phyloP scores from a whole-genome alignment of 1,140 invertebrate genomes.

The Pogonognathellus flavescens region DNA sequence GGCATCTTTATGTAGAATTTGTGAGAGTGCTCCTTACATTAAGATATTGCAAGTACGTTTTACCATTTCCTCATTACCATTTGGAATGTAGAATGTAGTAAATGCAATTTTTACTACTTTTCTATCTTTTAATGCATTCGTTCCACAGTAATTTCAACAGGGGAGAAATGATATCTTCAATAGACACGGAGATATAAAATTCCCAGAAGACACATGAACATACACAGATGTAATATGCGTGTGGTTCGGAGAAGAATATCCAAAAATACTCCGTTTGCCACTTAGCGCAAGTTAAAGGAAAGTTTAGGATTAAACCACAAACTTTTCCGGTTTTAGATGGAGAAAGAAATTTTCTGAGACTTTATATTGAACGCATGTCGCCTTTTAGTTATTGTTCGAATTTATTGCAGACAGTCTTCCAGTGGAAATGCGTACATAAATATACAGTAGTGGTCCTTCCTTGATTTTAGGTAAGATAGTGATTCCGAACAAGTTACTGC shows the following conservation, averaged over 20 bases:
- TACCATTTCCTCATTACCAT: conserved; percentile 18
- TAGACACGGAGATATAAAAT: conserved; percentile 18
- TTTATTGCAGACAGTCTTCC: neutral
- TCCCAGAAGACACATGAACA: conserved; percentile 28
- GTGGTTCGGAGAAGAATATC: neutral
- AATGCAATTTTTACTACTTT: neutral
- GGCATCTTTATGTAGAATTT: too few species aligned
- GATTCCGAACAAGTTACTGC: too few species aligned
- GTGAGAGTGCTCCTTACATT: too few species aligned
- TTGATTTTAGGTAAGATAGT: too few species aligned
- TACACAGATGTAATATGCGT: neutral
- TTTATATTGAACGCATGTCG: neutral
- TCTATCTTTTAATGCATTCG: neutral
- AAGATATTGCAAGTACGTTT: neutral
- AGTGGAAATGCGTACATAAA: too few species aligned
- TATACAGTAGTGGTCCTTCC: too few species aligned
- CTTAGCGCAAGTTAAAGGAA: conserved; percentile 6
- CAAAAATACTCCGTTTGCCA: conserved; percentile 19
- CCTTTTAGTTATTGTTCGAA: neutral
- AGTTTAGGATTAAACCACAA: conserved; percentile 38
- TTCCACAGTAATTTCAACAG: neutral
- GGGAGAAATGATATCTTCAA: neutral
- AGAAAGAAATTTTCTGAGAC: too few species aligned
- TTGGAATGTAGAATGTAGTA: neutral
- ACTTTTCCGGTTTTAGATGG: conserved; percentile 16